Evolutionary conservation across 2,888 invertebrate species (phyloP).

Genomic region (Epistrophella euchroma): DNA sequence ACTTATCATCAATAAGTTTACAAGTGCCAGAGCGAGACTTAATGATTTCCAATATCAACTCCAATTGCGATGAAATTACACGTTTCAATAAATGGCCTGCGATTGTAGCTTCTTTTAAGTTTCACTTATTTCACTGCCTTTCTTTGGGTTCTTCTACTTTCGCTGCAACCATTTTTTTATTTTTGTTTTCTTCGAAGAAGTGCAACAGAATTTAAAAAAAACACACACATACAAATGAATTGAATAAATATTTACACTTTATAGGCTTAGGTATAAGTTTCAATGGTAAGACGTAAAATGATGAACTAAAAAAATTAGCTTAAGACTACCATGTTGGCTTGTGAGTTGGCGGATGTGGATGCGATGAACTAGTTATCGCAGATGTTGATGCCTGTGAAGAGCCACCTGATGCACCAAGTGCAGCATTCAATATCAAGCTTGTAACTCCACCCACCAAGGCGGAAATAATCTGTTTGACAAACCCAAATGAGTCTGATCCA

Average conservation of each 20-base stretch:
- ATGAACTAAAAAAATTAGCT: constrained; percentile 23
- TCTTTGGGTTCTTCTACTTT: constrained; percentile 54
- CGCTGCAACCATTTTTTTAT: constrained; percentile 42
- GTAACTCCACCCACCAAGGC: constrained; percentile 81
- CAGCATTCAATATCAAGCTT: constrained; percentile 81
- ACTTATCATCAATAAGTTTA: constrained; percentile 34
- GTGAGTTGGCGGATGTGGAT: constrained; percentile 47
- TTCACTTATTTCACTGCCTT: constrained; percentile 57
- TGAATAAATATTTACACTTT: constrained; percentile 60
- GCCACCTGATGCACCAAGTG: constrained; percentile 82
- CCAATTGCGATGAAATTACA: constrained; percentile 58
- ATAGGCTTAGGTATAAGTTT: constrained; percentile 41
- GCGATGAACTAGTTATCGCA: constrained; percentile 77
- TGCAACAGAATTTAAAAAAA: constrained; percentile 44
- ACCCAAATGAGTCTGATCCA: constrained; percentile 81
- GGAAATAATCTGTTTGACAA: constrained; percentile 81
- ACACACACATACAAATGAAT: constrained; percentile 18
- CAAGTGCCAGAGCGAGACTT: constrained; percentile 52
- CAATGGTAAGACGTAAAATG: background rate
- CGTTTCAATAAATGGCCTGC: constrained; percentile 21
- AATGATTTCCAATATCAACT: constrained; percentile 10
- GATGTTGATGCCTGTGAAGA: constrained; percentile 81
- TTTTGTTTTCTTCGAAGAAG: constrained; percentile 26
- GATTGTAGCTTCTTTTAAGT: constrained; percentile 40
- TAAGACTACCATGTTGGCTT: constrained; percentile 64